Evolutionary conservation across 2,113 vertebrate genomes (phyloP).

Genomic region (Perca fluviatilis): DNA sequence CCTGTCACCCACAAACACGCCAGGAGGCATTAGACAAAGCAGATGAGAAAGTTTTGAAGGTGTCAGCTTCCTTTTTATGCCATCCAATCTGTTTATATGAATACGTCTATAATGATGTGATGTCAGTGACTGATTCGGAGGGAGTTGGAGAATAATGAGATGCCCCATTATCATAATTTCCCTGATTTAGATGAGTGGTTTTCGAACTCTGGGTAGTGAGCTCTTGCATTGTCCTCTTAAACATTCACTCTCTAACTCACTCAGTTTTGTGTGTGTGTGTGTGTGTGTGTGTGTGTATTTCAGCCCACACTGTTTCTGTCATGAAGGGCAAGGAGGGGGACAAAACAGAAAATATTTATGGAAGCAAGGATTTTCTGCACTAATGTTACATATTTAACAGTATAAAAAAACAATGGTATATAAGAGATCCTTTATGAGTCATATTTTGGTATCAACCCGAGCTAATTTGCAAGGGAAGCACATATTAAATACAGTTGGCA

Average conservation of each 20-base stretch:
- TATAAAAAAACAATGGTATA: not conserved
- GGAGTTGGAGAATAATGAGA: constrained; percentile 82
- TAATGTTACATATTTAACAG: not conserved
- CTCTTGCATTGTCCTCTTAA: constrained; percentile 73
- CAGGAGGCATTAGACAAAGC: constrained; percentile 58
- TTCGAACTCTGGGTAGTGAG: constrained; percentile 77
- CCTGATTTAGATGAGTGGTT: constrained; percentile 86
- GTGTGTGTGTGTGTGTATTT: constrained; percentile 31
- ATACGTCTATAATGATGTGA: constrained; percentile 81
- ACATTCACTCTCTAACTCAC: constrained; percentile 58
- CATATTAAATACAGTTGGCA: constrained; percentile 4
- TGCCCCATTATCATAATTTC: constrained; percentile 84
- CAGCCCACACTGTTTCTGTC: constrained; percentile 23
- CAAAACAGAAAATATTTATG: constrained; percentile 16
- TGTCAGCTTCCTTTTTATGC: constrained; percentile 67
- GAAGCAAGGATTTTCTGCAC: constrained; percentile 12
- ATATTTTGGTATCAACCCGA: not conserved
- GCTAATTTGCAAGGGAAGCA: not conserved
- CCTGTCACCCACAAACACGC: constrained; percentile 29
- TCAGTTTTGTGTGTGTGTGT: constrained; percentile 35
- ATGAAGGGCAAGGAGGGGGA: constrained; percentile 47
- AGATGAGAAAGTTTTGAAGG: constrained; percentile 73
- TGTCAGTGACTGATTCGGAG: constrained; percentile 79
- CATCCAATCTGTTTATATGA: constrained; percentile 82
- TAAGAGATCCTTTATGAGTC: not conserved